Conservation (phyloP, 2,797 vertebrate genomes). For the Momotus momota region DNA sequence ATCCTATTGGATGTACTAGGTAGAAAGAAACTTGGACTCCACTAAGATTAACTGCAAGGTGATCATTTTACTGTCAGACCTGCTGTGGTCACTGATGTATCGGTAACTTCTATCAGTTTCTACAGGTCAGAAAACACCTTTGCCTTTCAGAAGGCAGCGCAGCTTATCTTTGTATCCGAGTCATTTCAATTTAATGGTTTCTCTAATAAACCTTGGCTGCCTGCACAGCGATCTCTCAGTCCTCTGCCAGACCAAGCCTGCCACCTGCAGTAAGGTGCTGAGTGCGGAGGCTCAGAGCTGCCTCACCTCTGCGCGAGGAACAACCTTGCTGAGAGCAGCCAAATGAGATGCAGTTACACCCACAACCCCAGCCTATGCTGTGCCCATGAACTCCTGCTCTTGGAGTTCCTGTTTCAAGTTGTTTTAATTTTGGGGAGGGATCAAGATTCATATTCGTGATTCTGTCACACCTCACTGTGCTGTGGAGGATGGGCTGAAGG, state of each 20-base stretch:
- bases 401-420: background rate
- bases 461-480: background rate
- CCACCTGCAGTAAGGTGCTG: background rate
- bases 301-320: background rate
- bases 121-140: background rate
- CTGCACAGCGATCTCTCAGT: background rate
- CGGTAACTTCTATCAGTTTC: background rate
- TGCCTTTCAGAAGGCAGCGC: constrained; percentile 20
- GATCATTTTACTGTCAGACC: background rate
- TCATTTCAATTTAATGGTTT: constrained; percentile 16
- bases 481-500: background rate
- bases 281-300: background rate
- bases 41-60: background rate
- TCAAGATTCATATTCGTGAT: background rate
- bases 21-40: background rate
- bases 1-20: constrained; percentile 56
- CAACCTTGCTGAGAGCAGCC: background rate
- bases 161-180: constrained; percentile 32
- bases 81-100: background rate
- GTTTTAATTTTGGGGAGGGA: background rate
- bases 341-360: background rate
- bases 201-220: constrained; percentile 53
- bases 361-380: accelerated
- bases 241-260: background rate
- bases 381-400: background rate